A percentile compares a stretch with the other conserved stretches of the same genome.
These are phyloP conservation scores for Nerophis lumbriciformis DNA, from an alignment of 2,113 vertebrate species.

Conservation along the genomic window DNA sequence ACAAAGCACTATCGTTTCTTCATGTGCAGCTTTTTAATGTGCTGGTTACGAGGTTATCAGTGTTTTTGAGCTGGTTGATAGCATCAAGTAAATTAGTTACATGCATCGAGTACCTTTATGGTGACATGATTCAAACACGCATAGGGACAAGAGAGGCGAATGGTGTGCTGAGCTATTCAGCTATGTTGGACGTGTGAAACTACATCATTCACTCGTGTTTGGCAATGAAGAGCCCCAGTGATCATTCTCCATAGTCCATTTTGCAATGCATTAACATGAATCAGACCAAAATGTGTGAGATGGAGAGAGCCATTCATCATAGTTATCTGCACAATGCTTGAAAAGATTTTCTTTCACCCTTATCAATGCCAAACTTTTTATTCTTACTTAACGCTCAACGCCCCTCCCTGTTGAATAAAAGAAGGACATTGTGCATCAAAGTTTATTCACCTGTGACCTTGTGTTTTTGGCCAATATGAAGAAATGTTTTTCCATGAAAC, in stretches of 20 bases:
- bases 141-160: neutral
- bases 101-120: neutral
- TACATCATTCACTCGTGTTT: slow-evolving; percentile 21
- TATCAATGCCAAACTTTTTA: slow-evolving; percentile 17
- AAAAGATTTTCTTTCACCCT: slow-evolving; percentile 18
- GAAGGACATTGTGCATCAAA: slow-evolving; percentile 9
- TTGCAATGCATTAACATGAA: slow-evolving; percentile 41
- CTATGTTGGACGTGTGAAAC: slow-evolving; percentile 8
- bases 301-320: slow-evolving; percentile 37
- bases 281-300: slow-evolving; percentile 26
- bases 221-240: slow-evolving; percentile 21
- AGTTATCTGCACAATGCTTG: slow-evolving; percentile 31
- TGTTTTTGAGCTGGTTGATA: slow-evolving; percentile 20
- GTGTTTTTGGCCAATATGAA: slow-evolving; percentile 9
- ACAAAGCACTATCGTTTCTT: slow-evolving; percentile 47
- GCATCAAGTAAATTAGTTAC: slow-evolving; percentile 7
- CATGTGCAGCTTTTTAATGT: slow-evolving; percentile 19
- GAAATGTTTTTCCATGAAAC: slow-evolving; percentile 13
- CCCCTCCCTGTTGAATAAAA: slow-evolving; percentile 18
- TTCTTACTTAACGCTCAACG: neutral
- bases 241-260: slow-evolving; percentile 40
- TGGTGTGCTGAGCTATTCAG: slow-evolving; percentile 8
- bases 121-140: neutral
- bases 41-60: slow-evolving; percentile 8
- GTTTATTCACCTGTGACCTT: slow-evolving; percentile 30